Evolutionary conservation across 2,113 vertebrate genomes (phyloP).

Genomic region (Catharus bicknelli): DNA sequence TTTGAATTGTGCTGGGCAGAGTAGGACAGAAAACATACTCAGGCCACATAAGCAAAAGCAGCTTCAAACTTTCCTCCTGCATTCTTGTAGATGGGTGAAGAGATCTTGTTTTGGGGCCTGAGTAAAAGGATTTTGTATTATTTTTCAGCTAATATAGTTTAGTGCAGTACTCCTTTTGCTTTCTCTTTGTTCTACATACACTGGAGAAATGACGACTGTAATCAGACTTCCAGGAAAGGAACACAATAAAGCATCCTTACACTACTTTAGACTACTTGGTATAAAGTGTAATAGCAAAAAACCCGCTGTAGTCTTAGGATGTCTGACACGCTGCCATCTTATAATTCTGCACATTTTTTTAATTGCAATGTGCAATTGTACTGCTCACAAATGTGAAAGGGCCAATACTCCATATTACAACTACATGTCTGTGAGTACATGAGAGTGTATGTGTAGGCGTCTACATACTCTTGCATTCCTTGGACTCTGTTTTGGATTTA

Average conservation of each 20-base stretch:
- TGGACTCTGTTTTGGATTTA: not conserved
- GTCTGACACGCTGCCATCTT: not conserved
- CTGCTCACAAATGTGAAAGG: not conserved
- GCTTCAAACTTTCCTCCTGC: not conserved
- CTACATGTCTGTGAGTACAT: accelerated
- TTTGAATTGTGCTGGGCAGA: not conserved
- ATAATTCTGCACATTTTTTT: not conserved
- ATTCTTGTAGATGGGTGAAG: not conserved
- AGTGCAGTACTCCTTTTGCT: not conserved
- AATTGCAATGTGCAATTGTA: not conserved
- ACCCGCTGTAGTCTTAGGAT: not conserved
- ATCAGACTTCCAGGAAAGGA: not conserved
- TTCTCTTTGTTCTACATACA: not conserved
- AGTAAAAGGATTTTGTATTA: not conserved
- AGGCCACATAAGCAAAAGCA: not conserved
- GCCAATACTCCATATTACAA: not conserved
- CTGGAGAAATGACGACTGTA: not conserved
- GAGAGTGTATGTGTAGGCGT: accelerated
- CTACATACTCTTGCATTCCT: not conserved
- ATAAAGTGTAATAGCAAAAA: not conserved
- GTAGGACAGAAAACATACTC: not conserved
- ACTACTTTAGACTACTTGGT: not conserved
- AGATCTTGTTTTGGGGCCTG: not conserved
- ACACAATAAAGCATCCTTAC: not conserved
- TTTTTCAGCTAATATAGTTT: not conserved